Conservation (phyloP, 2,797 vertebrate species). For the Poecilia gillii region DNA sequence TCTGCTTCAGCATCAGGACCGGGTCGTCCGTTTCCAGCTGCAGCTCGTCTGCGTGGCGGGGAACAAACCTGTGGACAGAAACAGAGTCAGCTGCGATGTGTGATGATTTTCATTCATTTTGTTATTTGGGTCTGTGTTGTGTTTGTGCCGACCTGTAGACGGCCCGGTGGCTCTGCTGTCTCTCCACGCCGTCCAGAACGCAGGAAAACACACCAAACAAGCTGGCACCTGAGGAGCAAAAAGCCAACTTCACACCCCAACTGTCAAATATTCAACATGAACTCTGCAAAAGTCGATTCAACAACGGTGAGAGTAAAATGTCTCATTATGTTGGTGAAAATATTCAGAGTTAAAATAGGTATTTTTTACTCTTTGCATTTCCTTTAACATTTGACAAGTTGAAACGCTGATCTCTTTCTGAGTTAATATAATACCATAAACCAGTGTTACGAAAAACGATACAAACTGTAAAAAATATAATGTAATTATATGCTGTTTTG, state of each 20-base stretch:
- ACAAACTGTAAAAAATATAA: too few species aligned
- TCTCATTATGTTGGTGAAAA: too few species aligned
- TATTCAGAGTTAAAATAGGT: too few species aligned
- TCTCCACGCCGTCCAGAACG: conserved; percentile 91
- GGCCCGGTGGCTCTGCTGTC: conserved; percentile 93
- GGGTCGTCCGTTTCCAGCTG: conserved; percentile 93
- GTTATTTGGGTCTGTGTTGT: neutral
- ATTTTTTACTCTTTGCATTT: too few species aligned
- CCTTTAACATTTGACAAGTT: too few species aligned
- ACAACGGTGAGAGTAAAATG: too few species aligned
- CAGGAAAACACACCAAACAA: conserved; percentile 96
- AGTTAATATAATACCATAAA: too few species aligned
- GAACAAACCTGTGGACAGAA: conserved; percentile 86
- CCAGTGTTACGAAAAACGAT: neutral
- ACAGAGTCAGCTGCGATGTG: neutral
- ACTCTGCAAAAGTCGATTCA: too few species aligned
- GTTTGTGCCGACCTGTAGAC: conserved; percentile 87
- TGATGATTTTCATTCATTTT: neutral
- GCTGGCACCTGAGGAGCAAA: conserved; percentile 84
- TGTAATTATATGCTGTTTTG: too few species aligned
- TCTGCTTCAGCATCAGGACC: conserved; percentile 89
- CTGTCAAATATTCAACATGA: too few species aligned
- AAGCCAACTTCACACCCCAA: conserved; percentile 12
- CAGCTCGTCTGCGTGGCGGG: conserved; percentile 93
- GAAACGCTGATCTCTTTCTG: too few species aligned